Evolutionary conservation across 2,888 invertebrate genomes (phyloP), one percentile per base, ranked within the genome.

Genomic region (Schizotus pectinicornis): DNA sequence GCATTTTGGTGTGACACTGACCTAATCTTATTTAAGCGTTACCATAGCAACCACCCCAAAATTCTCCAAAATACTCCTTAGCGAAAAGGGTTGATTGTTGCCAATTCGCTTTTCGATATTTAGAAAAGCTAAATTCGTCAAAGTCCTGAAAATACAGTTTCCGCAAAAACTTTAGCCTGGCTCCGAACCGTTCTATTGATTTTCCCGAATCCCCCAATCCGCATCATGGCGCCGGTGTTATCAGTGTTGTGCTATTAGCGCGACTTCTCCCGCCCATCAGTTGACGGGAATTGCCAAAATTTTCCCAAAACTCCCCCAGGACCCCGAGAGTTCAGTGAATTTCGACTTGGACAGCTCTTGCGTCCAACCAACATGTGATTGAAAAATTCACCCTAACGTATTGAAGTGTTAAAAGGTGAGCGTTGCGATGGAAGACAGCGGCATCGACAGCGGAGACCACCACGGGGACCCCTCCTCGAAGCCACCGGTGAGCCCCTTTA

Each of bases 401-500:
- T 41, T 8, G 13, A 13, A 34, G 30, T 35, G 6, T 37, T 51
- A 38, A 48, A 35, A 41, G n/a, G n/a, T n/a, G n/a, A n/a, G 12
- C 35, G 42, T 56, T 60, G 54, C 43, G 59, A 81, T 82, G 82
- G 82, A 83, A 74, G 82, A 83, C 70, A 83, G 83, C 74, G 83
- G 83, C 13, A 83, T 83, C 31, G 74, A 83, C 67, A 82, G 81
- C 64, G 81, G 81, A 31, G 82, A 83, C 71, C 81, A 77, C 59
- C 75, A 78, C 73, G 77, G 75, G 73, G 70, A 82, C 77, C 66
- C 74, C 62, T 56, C 68, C 56, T 54, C 67, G 59, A 73, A 74
- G 62, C 73, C 71, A 42, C 67, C 60, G 55, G 75, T 72, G 68
- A 68, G 65, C 8, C 22, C 22, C 22, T 5, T 22, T 22, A n/a